Percentiles rank a stretch among this genome's conserved stretches.
Conservation (phyloP, 2,113 vertebrate genomes). For the Trematocara stigmaticum region DNA sequence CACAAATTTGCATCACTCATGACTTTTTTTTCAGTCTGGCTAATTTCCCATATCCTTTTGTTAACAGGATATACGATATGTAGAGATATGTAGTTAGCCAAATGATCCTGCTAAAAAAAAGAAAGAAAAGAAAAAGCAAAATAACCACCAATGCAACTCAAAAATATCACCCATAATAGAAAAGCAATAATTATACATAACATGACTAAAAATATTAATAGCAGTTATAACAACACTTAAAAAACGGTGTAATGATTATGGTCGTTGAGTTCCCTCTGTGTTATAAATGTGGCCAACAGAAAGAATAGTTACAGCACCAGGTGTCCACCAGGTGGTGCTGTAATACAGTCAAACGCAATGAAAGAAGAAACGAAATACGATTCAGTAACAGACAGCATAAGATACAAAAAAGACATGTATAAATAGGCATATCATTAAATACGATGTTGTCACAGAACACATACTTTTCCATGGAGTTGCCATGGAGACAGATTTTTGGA, state of each 20-base stretch:
- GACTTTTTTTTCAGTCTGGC: neutral
- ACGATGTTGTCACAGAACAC: slow-evolving; percentile 58
- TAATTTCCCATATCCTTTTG: neutral
- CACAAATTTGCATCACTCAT: slow-evolving; percentile 5
- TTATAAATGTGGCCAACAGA: slow-evolving; percentile 20
- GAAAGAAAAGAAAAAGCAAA: neutral
- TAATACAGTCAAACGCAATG: slow-evolving; percentile 48
- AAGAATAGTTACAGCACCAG: slow-evolving; percentile 14
- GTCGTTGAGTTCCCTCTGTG: slow-evolving; percentile 57
- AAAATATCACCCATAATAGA: slow-evolving; percentile 7
- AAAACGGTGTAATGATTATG: slow-evolving; percentile 17
- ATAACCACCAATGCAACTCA: slow-evolving; percentile 6
- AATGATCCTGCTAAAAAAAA: neutral
- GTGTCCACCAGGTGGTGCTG: slow-evolving; percentile 65
- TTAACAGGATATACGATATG: neutral
- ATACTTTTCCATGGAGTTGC: slow-evolving; percentile 29
- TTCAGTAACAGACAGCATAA: slow-evolving; percentile 34
- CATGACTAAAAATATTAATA: slow-evolving; percentile 35
- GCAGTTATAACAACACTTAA: slow-evolving; percentile 31
- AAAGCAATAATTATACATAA: slow-evolving; percentile 44
- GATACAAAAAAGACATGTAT: slow-evolving; percentile 54
- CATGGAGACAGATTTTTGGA: slow-evolving; percentile 31
- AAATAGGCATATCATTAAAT: slow-evolving; percentile 73
- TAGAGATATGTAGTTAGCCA: neutral
- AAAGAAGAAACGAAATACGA: slow-evolving; percentile 8